phyloP scores from a whole-genome alignment of 2,888 invertebrate species.

The Lepidochitona cinerea region DNA sequence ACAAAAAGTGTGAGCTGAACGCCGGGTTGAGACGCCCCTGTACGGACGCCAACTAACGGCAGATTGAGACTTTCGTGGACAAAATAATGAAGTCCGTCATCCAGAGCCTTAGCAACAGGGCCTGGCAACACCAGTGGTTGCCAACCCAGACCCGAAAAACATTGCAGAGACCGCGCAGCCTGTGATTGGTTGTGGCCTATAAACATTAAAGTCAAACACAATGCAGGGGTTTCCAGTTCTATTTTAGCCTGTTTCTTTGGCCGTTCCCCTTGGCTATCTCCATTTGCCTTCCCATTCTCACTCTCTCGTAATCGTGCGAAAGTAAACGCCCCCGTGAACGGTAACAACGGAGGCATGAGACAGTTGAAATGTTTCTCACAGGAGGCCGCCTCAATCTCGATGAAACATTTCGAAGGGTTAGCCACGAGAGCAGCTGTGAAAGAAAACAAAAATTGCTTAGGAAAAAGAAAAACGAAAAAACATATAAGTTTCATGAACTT shows the following conservation, averaged over 20 bases:
- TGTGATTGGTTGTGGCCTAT: constrained; percentile 15
- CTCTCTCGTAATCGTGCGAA: constrained; percentile 13
- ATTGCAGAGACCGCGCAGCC: constrained; percentile 14
- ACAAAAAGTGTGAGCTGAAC: constrained; percentile 22
- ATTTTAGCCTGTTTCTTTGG: constrained; percentile 4
- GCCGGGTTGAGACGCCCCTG: constrained; percentile 16
- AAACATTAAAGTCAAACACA: constrained; percentile 17
- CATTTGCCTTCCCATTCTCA: constrained; percentile 13
- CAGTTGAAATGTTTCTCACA: constrained; percentile 14
- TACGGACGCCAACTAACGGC: constrained; percentile 21
- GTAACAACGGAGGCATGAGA: constrained; percentile 14
- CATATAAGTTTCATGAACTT: too few species aligned
- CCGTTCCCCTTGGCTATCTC: not conserved
- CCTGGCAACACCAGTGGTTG: constrained; percentile 14
- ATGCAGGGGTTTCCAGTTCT: constrained; percentile 11
- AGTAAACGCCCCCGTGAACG: constrained; percentile 13
- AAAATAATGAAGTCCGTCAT: constrained; percentile 15
- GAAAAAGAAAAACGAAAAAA: not conserved
- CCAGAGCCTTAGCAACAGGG: constrained; percentile 13
- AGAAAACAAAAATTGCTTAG: not conserved
- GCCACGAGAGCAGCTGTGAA: constrained; percentile 19
- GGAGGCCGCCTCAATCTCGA: constrained; percentile 16
- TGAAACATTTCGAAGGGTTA: constrained; percentile 15
- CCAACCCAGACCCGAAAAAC: constrained; percentile 14
- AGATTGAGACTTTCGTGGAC: constrained; percentile 14